A percentile compares a stretch with the other conserved stretches of the same genome.
These are phyloP conservation scores for Corythornis madagascariensis DNA, from an alignment of 2,113 vertebrate genomes.

Conservation along the genomic window DNA sequence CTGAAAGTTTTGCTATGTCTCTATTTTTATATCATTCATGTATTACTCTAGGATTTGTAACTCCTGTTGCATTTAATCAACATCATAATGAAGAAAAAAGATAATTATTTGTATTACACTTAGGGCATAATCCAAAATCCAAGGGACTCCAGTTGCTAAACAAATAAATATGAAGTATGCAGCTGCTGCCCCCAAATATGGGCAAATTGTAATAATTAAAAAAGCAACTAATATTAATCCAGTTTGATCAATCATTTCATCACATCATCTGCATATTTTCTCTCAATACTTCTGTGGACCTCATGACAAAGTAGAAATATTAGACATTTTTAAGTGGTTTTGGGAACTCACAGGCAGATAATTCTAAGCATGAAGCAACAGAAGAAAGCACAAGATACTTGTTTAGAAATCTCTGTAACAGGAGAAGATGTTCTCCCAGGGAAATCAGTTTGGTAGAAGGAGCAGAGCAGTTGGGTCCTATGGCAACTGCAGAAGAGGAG, in stretches of 20 bases:
- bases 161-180: not conserved
- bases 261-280: not conserved
- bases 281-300: not conserved
- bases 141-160: not conserved
- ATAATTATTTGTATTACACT: not conserved
- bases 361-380: not conserved
- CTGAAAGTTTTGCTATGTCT: not conserved
- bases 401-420: not conserved
- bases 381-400: not conserved
- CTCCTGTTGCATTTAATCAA: not conserved
- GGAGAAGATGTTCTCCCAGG: not conserved
- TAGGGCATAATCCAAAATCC: not conserved
- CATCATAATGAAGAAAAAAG: not conserved
- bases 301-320: not conserved
- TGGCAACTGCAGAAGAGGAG: not conserved
- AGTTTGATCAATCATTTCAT: not conserved
- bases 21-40: not conserved
- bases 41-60: not conserved
- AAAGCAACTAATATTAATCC: not conserved
- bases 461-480: not conserved
- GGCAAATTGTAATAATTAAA: not conserved
- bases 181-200: not conserved
- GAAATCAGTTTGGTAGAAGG: not conserved
- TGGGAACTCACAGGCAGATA: not conserved
- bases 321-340: not conserved